Base-by-base conservation (phyloP, 2,113 vertebrate species). In the Scomber scombrus region DNA sequence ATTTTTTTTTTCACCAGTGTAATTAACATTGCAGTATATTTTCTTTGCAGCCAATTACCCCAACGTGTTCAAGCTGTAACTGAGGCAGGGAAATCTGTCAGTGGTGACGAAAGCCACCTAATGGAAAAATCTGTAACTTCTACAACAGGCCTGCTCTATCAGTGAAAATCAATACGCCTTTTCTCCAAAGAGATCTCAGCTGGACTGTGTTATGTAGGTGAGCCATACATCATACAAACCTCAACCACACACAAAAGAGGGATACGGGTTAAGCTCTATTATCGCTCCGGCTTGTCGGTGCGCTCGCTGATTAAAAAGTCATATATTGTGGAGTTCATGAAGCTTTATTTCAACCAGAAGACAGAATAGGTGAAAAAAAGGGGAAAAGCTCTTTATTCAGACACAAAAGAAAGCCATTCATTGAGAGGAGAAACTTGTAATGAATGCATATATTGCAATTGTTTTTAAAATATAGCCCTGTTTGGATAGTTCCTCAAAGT, bases 121-220 rank as follows among this genome's bases (percentile, higher is more conserved):
- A 92, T 91, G 68, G 75, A 68, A 89, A 89, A 89, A 87, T 85
- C 75, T 85, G 77, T 86, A 80, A 71, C 55, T 81, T 51, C 69
- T 85, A 62, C 80, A 86, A 63, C 63, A 52, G 74, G 61, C 72
- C 78, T 85, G 70, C 77, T 87, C 61, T 8, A 86, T 89, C 86
- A 87, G 81, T 68, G 77, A 43, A 86, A 92, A 92, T 92, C 89
- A 84, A 93, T 91, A 84, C 0, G 18, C 43, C 50, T 85, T 40
- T 63, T 83, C 23, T 19, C 75, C 62, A 34, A 61, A 72, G 80
- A 84, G 66, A 78, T 82, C 70, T 40, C 55, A 78, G 81, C 70
- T 11, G 75, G 56, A 26, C 77, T 54, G 34, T 54, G 34, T 75
- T 81, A 46, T 71, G 55, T 21, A 40, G 71, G 45, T 73, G 61